Percentiles rank a stretch among this genome's conserved stretches.
These are phyloP conservation scores for Lymantria monacha DNA, from an alignment of 2,888 invertebrate genomes.

Conservation along the genomic window DNA sequence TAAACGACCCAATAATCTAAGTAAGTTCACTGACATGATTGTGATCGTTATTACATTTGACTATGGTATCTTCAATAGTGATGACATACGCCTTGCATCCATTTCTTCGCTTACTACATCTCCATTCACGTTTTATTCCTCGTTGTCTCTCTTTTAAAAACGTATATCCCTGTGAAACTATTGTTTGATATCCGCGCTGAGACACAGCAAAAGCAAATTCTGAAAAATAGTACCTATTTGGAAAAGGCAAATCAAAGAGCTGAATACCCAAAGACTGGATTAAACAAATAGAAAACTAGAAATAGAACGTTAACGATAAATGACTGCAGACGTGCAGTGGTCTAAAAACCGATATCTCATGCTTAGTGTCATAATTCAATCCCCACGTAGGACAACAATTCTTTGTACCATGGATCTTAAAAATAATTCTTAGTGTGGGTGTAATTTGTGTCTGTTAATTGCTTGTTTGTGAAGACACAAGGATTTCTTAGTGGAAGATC, in stretches of 20 bases:
- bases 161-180: slow-evolving; percentile 9
- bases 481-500: no score
- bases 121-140: slow-evolving; percentile 24
- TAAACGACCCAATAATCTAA: neutral
- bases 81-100: slow-evolving; percentile 10
- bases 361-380: no score
- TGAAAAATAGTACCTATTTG: neutral
- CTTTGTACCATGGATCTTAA: no score
- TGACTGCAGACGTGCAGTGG: no score
- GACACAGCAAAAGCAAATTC: slow-evolving; percentile 1
- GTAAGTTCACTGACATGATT: neutral
- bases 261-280: no score
- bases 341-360: no score
- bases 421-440: no score
- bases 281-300: no score
- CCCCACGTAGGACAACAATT: no score
- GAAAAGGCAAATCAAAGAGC: neutral
- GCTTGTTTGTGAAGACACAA: no score
- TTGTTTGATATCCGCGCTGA: slow-evolving; percentile 1
- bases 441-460: no score
- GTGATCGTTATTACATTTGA: slow-evolving; percentile 1
- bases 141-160: slow-evolving; percentile 20
- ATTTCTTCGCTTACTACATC: slow-evolving; percentile 16
- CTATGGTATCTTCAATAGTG: slow-evolving; percentile 4
- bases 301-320: no score